phyloP scores from a whole-genome alignment of 1,140 invertebrate genomes.

The Lordiphosa mommai region DNA sequence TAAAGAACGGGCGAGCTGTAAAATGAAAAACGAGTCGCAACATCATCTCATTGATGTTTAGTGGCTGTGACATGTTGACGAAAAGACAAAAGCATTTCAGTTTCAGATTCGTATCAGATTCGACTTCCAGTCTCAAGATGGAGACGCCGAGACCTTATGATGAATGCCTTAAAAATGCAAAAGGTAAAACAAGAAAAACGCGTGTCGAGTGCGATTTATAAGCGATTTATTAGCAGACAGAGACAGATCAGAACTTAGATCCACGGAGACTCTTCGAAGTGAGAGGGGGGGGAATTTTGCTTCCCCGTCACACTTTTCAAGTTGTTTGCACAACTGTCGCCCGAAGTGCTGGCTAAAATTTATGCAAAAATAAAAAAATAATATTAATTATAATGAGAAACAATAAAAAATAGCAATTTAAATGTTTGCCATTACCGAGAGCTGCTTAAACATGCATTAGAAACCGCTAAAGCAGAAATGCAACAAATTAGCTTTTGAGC shows the following conservation, averaged over 20 bases:
- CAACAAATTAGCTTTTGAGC: conserved; percentile 3
- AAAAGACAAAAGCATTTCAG: conserved; percentile 58
- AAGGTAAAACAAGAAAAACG: conserved; percentile 42
- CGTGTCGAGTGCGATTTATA: conserved; percentile 63
- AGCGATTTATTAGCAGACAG: conserved; percentile 55
- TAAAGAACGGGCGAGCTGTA: conserved; percentile 15
- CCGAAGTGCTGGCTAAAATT: conserved; percentile 44
- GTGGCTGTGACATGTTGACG: conserved; percentile 68
- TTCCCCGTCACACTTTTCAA: conserved; percentile 4
- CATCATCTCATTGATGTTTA: conserved; percentile 65
- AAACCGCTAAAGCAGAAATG: conserved; percentile 1
- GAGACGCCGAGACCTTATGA: conserved; percentile 34
- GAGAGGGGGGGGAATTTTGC: conserved; percentile 8
- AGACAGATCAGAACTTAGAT: conserved; percentile 6
- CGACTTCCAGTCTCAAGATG: conserved; percentile 14
- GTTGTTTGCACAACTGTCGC: conserved; percentile 67
- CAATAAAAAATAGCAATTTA: conserved; percentile 61
- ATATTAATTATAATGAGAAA: conserved; percentile 20
- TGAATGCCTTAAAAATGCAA: conserved; percentile 68
- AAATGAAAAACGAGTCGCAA: conserved; percentile 38
- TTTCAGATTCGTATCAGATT: conserved; percentile 21
- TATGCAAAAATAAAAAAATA: conserved; percentile 40
- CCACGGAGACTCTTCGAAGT: not conserved
- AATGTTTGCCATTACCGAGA: conserved; percentile 34
- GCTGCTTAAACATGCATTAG: conserved; percentile 2